phyloP scores from a whole-genome alignment of 2,888 invertebrate genomes.

The Lomographa bimaculata region DNA sequence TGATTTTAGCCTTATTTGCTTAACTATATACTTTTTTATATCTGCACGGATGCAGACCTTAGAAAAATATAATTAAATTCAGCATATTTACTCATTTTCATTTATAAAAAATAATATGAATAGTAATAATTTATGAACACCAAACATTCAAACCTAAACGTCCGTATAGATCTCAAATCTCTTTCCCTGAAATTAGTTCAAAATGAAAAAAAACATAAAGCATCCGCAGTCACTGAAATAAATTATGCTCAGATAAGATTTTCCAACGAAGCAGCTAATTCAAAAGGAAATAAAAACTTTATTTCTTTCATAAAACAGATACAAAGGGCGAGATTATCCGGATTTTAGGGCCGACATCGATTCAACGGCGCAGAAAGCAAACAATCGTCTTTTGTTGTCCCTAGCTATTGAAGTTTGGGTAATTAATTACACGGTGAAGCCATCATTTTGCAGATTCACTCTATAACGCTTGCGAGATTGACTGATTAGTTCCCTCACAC shows the following conservation, averaged over 20 bases:
- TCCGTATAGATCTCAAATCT: slow-evolving; percentile 10
- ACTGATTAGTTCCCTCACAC: slow-evolving; percentile 55
- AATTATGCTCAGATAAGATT: slow-evolving; percentile 36
- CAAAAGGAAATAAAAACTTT: slow-evolving; percentile 70
- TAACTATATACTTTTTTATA: too few species aligned
- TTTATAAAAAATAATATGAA: too few species aligned
- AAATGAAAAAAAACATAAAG: slow-evolving; percentile 27
- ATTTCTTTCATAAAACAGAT: slow-evolving; percentile 73
- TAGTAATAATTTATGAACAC: background rate
- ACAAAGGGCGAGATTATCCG: slow-evolving; percentile 76
- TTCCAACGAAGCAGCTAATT: slow-evolving; percentile 50
- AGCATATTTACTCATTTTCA: too few species aligned
- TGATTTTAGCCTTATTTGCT: too few species aligned
- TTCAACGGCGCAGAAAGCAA: slow-evolving; percentile 72
- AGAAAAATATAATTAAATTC: too few species aligned
- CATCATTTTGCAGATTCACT: slow-evolving; percentile 73
- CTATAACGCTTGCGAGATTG: slow-evolving; percentile 56
- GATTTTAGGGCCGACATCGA: slow-evolving; percentile 72
- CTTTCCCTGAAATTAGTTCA: slow-evolving; percentile 19
- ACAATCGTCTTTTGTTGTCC: slow-evolving; percentile 77
- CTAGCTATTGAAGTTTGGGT: slow-evolving; percentile 70
- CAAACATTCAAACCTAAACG: slow-evolving; percentile 1
- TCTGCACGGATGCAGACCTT: too few species aligned
- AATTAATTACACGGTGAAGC: slow-evolving; percentile 71
- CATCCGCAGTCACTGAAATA: slow-evolving; percentile 30